These are phyloP conservation scores for Phainopepla nitens DNA, from an alignment of 2,113 vertebrate species.

Conservation along the genomic window DNA sequence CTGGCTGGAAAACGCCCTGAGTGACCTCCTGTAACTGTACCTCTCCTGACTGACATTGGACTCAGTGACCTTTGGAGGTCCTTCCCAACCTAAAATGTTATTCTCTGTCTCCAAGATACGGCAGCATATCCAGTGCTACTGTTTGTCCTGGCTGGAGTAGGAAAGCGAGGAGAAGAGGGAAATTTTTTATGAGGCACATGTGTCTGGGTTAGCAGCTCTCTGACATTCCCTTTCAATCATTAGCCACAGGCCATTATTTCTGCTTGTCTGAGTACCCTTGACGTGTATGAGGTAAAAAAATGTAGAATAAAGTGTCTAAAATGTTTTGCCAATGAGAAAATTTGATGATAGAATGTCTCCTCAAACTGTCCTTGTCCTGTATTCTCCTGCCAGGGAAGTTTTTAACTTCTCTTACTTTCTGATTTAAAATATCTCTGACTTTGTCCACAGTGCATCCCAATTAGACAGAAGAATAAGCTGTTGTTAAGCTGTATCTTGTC, in stretches of 20 bases:
- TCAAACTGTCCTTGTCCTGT: conserved; percentile 3
- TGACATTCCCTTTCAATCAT: conserved; percentile 42
- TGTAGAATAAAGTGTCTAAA: background rate
- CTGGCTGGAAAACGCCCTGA: background rate
- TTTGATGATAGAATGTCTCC: conserved; percentile 12
- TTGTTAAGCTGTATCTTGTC: background rate
- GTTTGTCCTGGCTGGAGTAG: background rate
- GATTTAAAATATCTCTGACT: background rate
- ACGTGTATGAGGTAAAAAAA: background rate
- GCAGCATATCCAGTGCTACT: background rate
- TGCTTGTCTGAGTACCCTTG: conserved; percentile 52
- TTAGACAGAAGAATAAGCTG: background rate
- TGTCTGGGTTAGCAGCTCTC: background rate
- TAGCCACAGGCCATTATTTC: conserved; percentile 46
- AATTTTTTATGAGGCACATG: background rate
- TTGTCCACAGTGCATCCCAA: background rate
- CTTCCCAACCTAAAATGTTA: background rate
- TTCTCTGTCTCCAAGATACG: background rate
- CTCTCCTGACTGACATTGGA: background rate
- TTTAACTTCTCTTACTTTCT: background rate
- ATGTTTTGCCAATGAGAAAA: conserved; percentile 20
- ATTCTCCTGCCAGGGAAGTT: background rate
- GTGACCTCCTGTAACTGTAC: background rate
- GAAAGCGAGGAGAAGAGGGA: background rate
- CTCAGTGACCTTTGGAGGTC: background rate